These are phyloP conservation scores for Nephrotoma appendiculata DNA, from an alignment of 2,888 invertebrate species.

Conservation along the genomic window DNA sequence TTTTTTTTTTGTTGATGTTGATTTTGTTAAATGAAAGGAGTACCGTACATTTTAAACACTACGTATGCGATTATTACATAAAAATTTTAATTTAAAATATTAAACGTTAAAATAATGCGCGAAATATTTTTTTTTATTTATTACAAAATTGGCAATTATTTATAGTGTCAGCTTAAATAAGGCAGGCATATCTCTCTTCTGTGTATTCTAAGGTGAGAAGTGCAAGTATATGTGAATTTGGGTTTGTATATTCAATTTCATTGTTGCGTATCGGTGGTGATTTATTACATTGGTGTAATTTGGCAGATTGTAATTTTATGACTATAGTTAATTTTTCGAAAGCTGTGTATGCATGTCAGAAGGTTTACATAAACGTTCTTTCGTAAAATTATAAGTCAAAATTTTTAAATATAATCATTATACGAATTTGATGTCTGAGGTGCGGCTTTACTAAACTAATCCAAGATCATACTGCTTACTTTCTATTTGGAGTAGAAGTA, in stretches of 20 bases:
- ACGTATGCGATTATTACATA: background rate
- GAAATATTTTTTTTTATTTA: background rate
- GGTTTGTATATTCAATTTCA: background rate
- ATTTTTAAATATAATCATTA: too few relatives aligned
- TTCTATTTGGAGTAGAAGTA: too few relatives aligned
- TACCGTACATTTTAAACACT: background rate
- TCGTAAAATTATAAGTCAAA: background rate
- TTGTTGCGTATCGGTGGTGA: background rate
- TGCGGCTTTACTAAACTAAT: background rate
- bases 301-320: background rate
- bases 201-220: background rate
- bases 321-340: background rate
- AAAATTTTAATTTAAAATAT: background rate
- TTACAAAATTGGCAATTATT: background rate
- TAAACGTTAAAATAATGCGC: background rate
- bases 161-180: background rate
- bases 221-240: background rate
- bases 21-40: background rate
- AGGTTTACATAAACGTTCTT: background rate
- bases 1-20: background rate
- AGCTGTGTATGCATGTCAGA: background rate
- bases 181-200: background rate
- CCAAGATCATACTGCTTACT: too few relatives aligned
- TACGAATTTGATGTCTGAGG: too few relatives aligned
- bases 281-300: background rate